Conservation (phyloP, 1,140 invertebrate genomes). For the Leptopilina boulardi region DNA sequence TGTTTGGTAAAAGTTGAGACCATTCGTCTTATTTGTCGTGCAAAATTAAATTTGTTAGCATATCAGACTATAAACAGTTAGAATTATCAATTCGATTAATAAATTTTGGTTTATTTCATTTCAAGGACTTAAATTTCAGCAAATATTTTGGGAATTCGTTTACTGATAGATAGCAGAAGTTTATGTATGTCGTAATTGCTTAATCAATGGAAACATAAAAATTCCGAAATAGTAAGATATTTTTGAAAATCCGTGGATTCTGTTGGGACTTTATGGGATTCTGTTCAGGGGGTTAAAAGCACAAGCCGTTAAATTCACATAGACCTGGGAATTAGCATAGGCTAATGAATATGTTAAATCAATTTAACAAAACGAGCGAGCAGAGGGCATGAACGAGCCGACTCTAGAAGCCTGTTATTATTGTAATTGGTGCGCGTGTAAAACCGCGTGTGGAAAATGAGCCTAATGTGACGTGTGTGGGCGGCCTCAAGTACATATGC, state of each 20-base stretch:
- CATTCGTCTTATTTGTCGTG: too few relatives aligned
- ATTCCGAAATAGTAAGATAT: neutral
- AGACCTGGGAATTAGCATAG: slow-evolving; percentile 68
- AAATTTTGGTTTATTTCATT: too few relatives aligned
- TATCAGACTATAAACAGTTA: too few relatives aligned
- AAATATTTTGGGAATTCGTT: too few relatives aligned
- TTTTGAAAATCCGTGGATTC: slow-evolving; percentile 1
- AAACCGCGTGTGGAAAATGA: slow-evolving; percentile 74
- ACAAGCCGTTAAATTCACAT: slow-evolving; percentile 53
- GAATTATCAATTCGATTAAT: too few relatives aligned
- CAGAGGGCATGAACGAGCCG: slow-evolving; percentile 56
- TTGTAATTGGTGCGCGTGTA: slow-evolving; percentile 74
- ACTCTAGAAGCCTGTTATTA: slow-evolving; percentile 71
- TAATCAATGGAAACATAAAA: too few relatives aligned
- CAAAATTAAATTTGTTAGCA: too few relatives aligned
- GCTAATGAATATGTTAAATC: slow-evolving; percentile 76
- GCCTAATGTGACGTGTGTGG: slow-evolving; percentile 72
- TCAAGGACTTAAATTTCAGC: too few relatives aligned
- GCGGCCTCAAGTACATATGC: slow-evolving; percentile 51
- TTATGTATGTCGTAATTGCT: too few relatives aligned
- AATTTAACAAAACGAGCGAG: slow-evolving; percentile 72
- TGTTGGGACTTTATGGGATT: slow-evolving; percentile 25
- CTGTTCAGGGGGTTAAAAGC: slow-evolving; percentile 40
- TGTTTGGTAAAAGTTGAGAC: too few relatives aligned
- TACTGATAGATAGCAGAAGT: too few relatives aligned